Base-by-base conservation (phyloP, 1,140 invertebrate species). In the Popillia japonica region DNA sequence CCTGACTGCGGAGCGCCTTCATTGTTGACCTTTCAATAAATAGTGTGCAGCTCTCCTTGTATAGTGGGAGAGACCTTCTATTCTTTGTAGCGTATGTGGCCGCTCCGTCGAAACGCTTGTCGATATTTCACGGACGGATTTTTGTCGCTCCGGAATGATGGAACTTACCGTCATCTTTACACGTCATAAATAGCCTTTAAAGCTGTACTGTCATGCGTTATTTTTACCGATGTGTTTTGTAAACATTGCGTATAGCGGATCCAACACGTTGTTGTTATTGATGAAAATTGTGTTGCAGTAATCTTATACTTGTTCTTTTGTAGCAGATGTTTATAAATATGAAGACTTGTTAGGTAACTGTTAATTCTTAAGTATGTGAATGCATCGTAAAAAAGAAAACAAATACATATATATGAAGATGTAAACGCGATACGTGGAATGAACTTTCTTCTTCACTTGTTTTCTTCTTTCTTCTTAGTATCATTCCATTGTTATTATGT, bases 1-100 rank as follows among this genome's bases (percentile, higher is more conserved):
- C 61, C 61, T 68, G 61, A 68, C 23, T 68, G 61, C 61, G 61
- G 59, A 68, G 61, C 61, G 61, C 61, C 61, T 68, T 68, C 61
- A 68, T 68, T 68, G 61, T 68, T 68, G 61, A 68, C 61, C 61
- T 68, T 68, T 34, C 48, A 17, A 55, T n/a, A 17, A 20, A 68
- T 68, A 23, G 61, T 68, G 22, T 34, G 61, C 9, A 23, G 20
- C 22, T 14, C 17, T 11, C 17, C 22, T 23, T 23, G 22, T 17
- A 27, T 34, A 55, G 48, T 55, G 48, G 48, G 61, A 14, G 61
- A 68, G 4, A 27, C 20, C 61, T 10, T 22, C 61, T 23, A 68
- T 68, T 68, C 61, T 68, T 68, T 68, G 61, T 68, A 34, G 6
- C n/a, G 48, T 55, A 34, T 34, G 27, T 34, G 27, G 27, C 27